Conservation (phyloP, 2,113 vertebrate species). For the Emydura subglobosa region DNA sequence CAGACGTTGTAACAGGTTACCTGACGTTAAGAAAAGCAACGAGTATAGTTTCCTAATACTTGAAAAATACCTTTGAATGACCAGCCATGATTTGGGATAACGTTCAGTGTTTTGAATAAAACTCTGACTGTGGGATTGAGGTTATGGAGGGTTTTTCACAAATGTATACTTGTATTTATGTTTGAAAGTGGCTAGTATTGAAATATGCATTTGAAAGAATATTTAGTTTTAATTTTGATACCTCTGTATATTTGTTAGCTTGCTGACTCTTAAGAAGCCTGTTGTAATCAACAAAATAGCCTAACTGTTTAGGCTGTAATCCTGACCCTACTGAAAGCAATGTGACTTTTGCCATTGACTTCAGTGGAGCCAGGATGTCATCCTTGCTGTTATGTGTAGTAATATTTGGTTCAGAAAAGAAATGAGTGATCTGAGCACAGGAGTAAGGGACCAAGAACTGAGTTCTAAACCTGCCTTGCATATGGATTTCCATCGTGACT, state of each 20-base stretch:
- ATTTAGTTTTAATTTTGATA: slow-evolving; percentile 40
- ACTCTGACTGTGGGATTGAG: background rate
- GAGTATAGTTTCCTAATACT: slow-evolving; percentile 91
- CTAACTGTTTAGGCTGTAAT: background rate
- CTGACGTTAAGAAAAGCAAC: slow-evolving; percentile 94
- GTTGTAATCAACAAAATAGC: slow-evolving; percentile 22
- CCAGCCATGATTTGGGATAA: rapidly evolving
- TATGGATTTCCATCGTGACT: background rate
- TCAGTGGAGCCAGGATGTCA: slow-evolving; percentile 18
- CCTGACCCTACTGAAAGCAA: background rate
- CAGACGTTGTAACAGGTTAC: slow-evolving; percentile 94
- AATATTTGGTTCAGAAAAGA: background rate
- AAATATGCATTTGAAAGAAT: slow-evolving; percentile 17
- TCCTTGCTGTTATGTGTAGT: slow-evolving; percentile 11
- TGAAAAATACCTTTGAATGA: background rate
- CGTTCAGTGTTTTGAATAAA: background rate
- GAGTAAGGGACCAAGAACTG: background rate
- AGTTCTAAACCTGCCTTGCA: background rate
- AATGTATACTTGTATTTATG: slow-evolving; percentile 13
- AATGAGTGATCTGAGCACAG: background rate
- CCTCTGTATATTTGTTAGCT: slow-evolving; percentile 53
- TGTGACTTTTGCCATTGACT: slow-evolving; percentile 9
- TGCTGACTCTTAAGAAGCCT: slow-evolving; percentile 53
- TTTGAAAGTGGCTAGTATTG: slow-evolving; percentile 51
- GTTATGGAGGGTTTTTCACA: background rate